A percentile compares a stretch with the other conserved stretches of the same genome.
These are phyloP conservation scores for Luscinia megarhynchos DNA, from an alignment of 2,797 vertebrate species.

Conservation along the genomic window DNA sequence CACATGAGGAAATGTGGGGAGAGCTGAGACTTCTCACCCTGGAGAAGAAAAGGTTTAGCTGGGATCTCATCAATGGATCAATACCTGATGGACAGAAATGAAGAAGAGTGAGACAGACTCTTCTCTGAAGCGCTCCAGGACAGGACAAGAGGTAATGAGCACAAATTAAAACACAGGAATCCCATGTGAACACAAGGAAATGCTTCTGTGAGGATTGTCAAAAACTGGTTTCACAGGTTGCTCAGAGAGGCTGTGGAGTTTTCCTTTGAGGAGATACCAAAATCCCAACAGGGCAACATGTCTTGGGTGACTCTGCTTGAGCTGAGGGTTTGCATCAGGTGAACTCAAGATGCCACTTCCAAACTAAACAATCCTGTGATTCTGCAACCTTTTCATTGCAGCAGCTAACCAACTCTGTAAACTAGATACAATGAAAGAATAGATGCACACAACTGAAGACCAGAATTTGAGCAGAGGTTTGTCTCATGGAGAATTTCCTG, in stretches of 20 bases:
- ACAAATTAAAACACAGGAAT: not conserved
- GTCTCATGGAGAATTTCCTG: not conserved
- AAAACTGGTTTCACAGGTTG: not conserved
- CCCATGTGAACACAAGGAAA: not conserved
- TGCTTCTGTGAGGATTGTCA: not conserved
- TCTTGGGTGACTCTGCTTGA: not conserved
- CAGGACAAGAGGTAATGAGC: not conserved
- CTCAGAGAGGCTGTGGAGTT: not conserved
- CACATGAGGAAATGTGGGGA: not conserved
- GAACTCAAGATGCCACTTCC: not conserved
- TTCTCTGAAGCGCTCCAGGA: not conserved
- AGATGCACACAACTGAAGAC: not conserved
- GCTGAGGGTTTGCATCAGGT: not conserved
- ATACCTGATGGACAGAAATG: not conserved
- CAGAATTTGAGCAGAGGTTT: not conserved
- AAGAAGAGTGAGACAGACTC: not conserved
- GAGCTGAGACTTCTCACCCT: not conserved
- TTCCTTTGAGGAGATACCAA: not conserved
- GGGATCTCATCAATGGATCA: not conserved
- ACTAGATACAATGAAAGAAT: not conserved
- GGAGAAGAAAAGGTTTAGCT: not conserved
- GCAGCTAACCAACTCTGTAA: not conserved
- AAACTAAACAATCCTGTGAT: not conserved
- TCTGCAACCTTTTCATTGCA: not conserved
- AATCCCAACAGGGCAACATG: not conserved